Percentiles rank a stretch among this genome's conserved stretches.
Evolutionary conservation across 1,140 invertebrate genomes (phyloP).

Genomic region (Atta colombica): DNA sequence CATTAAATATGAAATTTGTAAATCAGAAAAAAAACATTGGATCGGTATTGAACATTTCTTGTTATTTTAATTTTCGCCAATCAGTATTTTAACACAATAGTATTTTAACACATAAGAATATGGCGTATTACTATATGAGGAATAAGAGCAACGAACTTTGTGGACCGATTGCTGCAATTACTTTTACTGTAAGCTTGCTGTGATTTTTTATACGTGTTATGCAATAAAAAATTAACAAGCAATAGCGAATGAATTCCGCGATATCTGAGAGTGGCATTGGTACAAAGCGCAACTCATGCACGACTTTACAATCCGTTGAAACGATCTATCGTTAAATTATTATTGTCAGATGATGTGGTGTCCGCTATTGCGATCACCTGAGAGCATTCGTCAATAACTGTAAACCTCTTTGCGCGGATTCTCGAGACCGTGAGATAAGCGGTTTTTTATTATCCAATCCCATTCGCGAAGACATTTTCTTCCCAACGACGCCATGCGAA

Average conservation of each 20-base stretch:
- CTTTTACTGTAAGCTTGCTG: constrained; percentile 12
- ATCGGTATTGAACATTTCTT: not conserved
- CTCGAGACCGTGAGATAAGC: not conserved
- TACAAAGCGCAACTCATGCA: constrained; percentile 3
- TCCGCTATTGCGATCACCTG: not conserved
- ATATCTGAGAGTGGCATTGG: constrained; percentile 1
- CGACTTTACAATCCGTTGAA: constrained; percentile 14
- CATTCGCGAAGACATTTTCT: not conserved
- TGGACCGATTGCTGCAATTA: not conserved
- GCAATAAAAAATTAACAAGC: constrained; percentile 20
- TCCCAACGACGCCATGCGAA: not conserved
- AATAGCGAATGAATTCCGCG: constrained; percentile 7
- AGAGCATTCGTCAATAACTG: constrained; percentile 17
- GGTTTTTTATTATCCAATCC: constrained; percentile 28
- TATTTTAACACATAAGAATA: not conserved
- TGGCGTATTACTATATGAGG: not conserved
- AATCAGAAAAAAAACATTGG: not conserved
- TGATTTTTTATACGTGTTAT: not conserved
- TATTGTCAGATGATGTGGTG: not conserved
- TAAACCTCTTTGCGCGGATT: constrained; percentile 9
- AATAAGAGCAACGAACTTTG: not conserved
- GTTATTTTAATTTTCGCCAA: not conserved
- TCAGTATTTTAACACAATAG: not conserved
- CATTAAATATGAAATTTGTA: not conserved
- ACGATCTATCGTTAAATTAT: constrained; percentile 9